phyloP scores from a whole-genome alignment of 2,113 vertebrate genomes.

The Falco punctatus region DNA sequence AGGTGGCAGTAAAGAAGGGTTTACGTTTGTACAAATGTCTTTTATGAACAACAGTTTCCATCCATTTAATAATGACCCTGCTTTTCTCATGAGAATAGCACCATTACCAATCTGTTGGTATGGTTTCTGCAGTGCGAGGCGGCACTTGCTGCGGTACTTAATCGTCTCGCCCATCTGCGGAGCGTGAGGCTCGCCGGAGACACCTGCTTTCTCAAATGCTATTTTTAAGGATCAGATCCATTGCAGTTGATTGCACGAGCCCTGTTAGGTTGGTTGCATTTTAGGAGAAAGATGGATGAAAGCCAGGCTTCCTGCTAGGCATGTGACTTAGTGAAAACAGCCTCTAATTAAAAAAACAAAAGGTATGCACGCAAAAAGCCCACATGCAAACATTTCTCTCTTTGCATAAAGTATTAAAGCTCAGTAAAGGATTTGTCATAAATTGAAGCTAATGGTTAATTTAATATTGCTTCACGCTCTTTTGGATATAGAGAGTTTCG shows the following conservation, averaged over 20 bases:
- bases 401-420: conserved; percentile 11
- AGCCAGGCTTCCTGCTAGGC: conserved; percentile 2
- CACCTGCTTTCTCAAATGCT: conserved; percentile 75
- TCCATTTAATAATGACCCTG: conserved; percentile 77
- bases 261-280: not conserved
- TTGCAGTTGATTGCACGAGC: not conserved
- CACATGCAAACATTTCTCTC: not conserved
- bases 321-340: not conserved
- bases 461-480: not conserved
- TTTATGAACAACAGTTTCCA: conserved; percentile 76
- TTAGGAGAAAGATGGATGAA: conserved; percentile 13
- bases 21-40: conserved; percentile 44
- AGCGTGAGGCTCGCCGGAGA: conserved; percentile 8
- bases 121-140: conserved; percentile 20
- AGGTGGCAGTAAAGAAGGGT: conserved; percentile 62
- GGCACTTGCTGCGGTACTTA: conserved; percentile 67
- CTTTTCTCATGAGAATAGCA: conserved; percentile 65
- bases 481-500: not conserved
- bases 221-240: conserved; percentile 67
- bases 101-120: conserved; percentile 75
- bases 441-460: not conserved
- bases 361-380: not conserved
- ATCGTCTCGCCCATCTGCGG: conserved; percentile 73
- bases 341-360: not conserved
- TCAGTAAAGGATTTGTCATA: not conserved